Conservation (phyloP, 2,113 vertebrate genomes). For the Bufo gargarizans region DNA sequence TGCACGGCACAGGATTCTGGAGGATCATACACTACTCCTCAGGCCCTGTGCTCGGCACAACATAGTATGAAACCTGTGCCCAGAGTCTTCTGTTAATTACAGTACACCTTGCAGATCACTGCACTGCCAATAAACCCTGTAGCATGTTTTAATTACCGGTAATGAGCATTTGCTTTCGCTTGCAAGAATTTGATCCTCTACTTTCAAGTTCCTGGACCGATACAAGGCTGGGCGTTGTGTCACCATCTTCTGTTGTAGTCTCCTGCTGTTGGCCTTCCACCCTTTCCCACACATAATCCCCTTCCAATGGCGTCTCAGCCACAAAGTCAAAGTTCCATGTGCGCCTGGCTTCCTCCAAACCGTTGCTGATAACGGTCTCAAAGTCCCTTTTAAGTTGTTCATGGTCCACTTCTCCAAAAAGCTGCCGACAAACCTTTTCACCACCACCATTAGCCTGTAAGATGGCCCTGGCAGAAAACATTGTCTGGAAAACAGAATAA, state of each 20-base stretch:
- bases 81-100: too few species aligned
- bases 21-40: too few species aligned
- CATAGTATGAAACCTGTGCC: too few species aligned
- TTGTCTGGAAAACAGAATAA: constrained; percentile 60
- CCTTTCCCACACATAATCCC: constrained; percentile 82
- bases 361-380: constrained; percentile 65
- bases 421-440: constrained; percentile 74
- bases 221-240: not conserved
- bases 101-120: too few species aligned
- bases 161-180: constrained; percentile 86
- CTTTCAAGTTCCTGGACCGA: constrained; percentile 28
- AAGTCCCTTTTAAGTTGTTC: constrained; percentile 79
- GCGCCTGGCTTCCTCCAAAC: constrained; percentile 76
- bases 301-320: constrained; percentile 80
- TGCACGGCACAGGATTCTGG: too few species aligned
- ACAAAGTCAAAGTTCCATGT: constrained; percentile 91
- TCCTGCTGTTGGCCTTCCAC: constrained; percentile 58
- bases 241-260: not conserved
- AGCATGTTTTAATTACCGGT: constrained; percentile 76
- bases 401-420: constrained; percentile 87
- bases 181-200: constrained; percentile 63
- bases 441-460: constrained; percentile 46
- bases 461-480: constrained; percentile 68
- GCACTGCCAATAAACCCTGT: not conserved
- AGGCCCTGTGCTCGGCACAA: not conserved